Conservation (phyloP, 2,113 vertebrate species). For the Physeter macrocephalus region DNA sequence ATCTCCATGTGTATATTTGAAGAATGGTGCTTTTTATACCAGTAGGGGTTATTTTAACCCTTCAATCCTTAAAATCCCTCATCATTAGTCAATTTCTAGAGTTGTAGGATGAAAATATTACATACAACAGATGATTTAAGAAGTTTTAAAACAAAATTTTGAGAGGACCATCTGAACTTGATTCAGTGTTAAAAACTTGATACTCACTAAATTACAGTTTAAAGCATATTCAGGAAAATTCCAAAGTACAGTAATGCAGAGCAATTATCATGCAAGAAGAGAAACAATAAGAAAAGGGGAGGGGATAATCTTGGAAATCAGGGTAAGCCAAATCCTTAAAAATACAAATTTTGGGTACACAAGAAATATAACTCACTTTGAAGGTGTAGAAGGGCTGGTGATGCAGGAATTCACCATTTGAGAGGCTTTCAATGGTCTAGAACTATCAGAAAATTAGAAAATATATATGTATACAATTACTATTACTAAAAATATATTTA, state of each 20-base stretch:
- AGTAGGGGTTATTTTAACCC: not conserved
- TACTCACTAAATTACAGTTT: not conserved
- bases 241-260: slow-evolving; percentile 28
- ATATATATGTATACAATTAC: slow-evolving; percentile 67
- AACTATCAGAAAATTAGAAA: slow-evolving; percentile 82
- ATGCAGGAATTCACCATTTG: slow-evolving; percentile 90
- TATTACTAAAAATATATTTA: slow-evolving; percentile 53
- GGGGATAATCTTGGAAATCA: slow-evolving; percentile 9
- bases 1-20: slow-evolving; percentile 15
- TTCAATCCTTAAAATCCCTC: slow-evolving; percentile 10
- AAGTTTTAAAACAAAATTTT: slow-evolving; percentile 38
- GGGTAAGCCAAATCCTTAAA: slow-evolving; percentile 42
- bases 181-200: slow-evolving; percentile 40
- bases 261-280: slow-evolving; percentile 62
- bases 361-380: slow-evolving; percentile 85
- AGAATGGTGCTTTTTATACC: not conserved
- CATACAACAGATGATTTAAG: slow-evolving; percentile 10
- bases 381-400: slow-evolving; percentile 82
- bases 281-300: slow-evolving; percentile 19
- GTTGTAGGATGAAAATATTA: slow-evolving; percentile 30
- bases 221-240: slow-evolving; percentile 45
- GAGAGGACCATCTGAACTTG: not conserved
- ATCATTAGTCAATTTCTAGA: slow-evolving; percentile 29
- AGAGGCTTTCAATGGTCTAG: slow-evolving; percentile 91
- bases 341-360: slow-evolving; percentile 42